phyloP scores from a whole-genome alignment of 2,888 invertebrate species.

The Agrenia bidenticulata region DNA sequence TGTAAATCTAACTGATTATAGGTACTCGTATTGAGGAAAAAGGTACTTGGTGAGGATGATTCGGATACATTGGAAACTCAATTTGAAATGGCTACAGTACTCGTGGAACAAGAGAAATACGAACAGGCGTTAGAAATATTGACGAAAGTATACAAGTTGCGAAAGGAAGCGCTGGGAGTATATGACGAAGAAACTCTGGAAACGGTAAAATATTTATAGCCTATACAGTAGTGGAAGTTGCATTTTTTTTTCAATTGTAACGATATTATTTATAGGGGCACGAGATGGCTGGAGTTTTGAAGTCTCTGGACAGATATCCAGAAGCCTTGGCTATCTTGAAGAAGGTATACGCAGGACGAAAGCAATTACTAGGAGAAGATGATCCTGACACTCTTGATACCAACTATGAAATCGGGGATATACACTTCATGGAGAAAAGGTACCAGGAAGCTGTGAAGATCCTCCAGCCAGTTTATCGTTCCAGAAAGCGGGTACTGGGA shows the following conservation, averaged over 20 bases:
- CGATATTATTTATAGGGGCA: conserved; percentile 24
- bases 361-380: conserved; percentile 28
- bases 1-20: no score
- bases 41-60: conserved; percentile 26
- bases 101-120: conserved; percentile 16
- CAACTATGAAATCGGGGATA: conserved; percentile 18
- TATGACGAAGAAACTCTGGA: conserved; percentile 34
- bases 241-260: no score
- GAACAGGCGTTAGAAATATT: conserved; percentile 25
- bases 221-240: background rate
- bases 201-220: conserved; percentile 16
- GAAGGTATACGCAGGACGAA: conserved; percentile 28
- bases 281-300: conserved; percentile 23
- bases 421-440: conserved; percentile 21
- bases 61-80: conserved; percentile 28
- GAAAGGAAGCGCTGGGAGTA: conserved; percentile 20
- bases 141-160: conserved; percentile 11
- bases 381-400: conserved; percentile 34
- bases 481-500: conserved; percentile 31
- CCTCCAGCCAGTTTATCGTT: conserved; percentile 15
- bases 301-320: conserved; percentile 9
- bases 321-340: conserved; percentile 25
- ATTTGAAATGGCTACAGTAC: conserved; percentile 24
- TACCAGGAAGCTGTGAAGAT: conserved; percentile 28
- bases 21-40: conserved; percentile 13